phyloP scores from a whole-genome alignment of 2,888 invertebrate genomes.

The Fragum fragum region DNA sequence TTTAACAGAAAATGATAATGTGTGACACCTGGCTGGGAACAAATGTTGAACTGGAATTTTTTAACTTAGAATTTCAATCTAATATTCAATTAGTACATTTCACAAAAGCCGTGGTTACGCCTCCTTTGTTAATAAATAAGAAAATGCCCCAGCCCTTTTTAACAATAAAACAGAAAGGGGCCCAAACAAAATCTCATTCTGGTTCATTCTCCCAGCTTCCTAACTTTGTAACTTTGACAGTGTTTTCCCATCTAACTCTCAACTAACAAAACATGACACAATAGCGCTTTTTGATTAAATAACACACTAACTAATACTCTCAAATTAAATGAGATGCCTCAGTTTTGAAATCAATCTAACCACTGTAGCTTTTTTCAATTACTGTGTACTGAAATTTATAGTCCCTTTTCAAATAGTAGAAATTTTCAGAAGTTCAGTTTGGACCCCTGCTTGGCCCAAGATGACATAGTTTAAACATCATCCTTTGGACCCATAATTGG shows the following conservation, averaged over 20 bases:
- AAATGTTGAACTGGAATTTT: background rate
- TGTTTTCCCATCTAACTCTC: slow-evolving; percentile 7
- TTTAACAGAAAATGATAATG: background rate
- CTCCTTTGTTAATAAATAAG: background rate
- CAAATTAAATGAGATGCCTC: background rate
- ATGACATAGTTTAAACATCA: slow-evolving; percentile 20
- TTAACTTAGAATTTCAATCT: slow-evolving; percentile 19
- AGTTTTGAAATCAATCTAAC: background rate
- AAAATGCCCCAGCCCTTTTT: slow-evolving; percentile 10
- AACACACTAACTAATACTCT: background rate
- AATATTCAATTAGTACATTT: slow-evolving; percentile 17
- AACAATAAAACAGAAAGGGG: slow-evolving; percentile 12
- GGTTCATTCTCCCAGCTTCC: no score
- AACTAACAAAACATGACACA: slow-evolving; percentile 4
- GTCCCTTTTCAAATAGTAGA: slow-evolving; percentile 14
- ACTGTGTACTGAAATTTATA: slow-evolving; percentile 1
- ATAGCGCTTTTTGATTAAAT: background rate
- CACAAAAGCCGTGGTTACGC: background rate
- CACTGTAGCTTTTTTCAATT: slow-evolving; percentile 1
- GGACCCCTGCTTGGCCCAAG: slow-evolving; percentile 12
- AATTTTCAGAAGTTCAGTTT: background rate
- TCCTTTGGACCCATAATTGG: slow-evolving; percentile 6
- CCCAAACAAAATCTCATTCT: slow-evolving; percentile 2
- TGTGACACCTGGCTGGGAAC: background rate
- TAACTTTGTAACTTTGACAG: no score